Evolutionary conservation across 2,797 vertebrate species (phyloP), one percentile per base, ranked within the genome.

Genomic region (Pseudochaenichthys georgianus): DNA sequence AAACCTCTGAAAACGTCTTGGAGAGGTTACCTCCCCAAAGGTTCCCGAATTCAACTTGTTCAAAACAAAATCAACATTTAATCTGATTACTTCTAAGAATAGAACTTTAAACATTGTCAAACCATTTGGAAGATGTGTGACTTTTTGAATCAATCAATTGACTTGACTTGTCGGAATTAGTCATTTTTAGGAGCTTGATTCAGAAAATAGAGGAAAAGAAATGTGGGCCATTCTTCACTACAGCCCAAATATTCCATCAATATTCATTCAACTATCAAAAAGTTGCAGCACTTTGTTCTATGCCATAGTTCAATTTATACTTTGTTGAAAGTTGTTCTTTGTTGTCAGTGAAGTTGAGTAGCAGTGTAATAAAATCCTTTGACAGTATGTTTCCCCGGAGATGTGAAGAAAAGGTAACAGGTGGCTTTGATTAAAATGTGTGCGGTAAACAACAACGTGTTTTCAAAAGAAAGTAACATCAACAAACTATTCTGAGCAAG

Each of bases 391-490:
- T 48, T 17, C 54, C 13, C 21, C 45, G 17, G 41, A 66, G 21
- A 67, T 63, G 28, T n/a, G 41, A 66, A 21, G 47, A 52, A 47
- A 50, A 52, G 12, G 21, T 55, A 21, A 52, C 17, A 55, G 38
- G 21, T 46, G 55, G 65, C 63, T 62, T 68, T 52, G 51, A 77
- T 67, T 72, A 65, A 51, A 63, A 23, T n/a, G 41, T 61, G 54
- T 5, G 45, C 2, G 41, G 19, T 41, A 38, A 31, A 53, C 19
- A 52, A 31, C 51, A 21, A 63, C 13, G 21, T 70, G 80, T 75
- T 76, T 47, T 79, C 0, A 23, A 54, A 69, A 77, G 64, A n/a
- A 57, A 55, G 28, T 66, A 16, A 57, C 78, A 75, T 31, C 4
- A 21, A 1, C 21, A 16, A 70, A 17, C 61, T 51, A 34, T 60